Evolutionary conservation across 2,888 invertebrate genomes (phyloP).

Genomic region (Lysandra coridon): DNA sequence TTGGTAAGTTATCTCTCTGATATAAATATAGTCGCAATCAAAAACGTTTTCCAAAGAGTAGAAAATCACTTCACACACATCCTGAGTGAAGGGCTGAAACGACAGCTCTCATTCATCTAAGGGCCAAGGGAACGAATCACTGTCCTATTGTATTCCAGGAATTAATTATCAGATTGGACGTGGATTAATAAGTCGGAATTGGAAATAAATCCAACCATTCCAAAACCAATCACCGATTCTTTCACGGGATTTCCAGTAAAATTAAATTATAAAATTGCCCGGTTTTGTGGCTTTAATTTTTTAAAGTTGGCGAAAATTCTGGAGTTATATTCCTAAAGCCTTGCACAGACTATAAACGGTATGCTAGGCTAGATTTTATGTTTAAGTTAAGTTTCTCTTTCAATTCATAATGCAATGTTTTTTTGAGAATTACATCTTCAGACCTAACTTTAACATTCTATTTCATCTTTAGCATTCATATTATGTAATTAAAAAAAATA

Average conservation of each 20-base stretch:
- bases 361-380: too few relatives aligned
- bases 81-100: not conserved
- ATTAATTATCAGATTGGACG: not conserved
- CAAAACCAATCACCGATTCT: not conserved
- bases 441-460: too few relatives aligned
- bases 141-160: constrained; percentile 1
- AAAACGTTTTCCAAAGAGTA: not conserved
- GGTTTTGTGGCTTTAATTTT: not conserved
- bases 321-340: too few relatives aligned
- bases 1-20: not conserved
- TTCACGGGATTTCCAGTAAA: not conserved
- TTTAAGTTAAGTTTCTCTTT: too few relatives aligned
- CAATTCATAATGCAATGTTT: too few relatives aligned
- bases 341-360: too few relatives aligned
- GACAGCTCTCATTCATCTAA: constrained; percentile 1
- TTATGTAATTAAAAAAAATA: too few relatives aligned
- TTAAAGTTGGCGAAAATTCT: not conserved
- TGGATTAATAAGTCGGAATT: constrained; percentile 9
- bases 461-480: too few relatives aligned
- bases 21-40: not conserved
- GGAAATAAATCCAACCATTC: not conserved
- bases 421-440: too few relatives aligned
- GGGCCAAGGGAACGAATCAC: not conserved
- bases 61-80: not conserved
- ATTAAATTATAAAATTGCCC: not conserved